Evolutionary conservation across 2,797 vertebrate species (phyloP), one percentile per base, ranked within the genome.

Genomic region (Thripadectes ignobilis): DNA sequence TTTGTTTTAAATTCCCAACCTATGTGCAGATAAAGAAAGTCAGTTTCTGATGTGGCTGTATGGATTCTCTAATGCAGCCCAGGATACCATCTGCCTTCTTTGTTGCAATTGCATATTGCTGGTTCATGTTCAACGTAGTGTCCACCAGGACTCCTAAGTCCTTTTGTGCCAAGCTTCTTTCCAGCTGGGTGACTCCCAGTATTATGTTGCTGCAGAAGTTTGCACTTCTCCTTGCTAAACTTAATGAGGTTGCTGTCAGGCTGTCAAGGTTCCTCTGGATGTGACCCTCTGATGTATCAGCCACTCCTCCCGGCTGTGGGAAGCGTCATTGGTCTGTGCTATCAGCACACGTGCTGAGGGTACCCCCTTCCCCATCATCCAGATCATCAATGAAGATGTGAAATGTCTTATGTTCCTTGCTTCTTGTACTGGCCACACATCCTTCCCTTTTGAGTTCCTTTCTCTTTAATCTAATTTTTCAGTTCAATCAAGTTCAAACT

Each of bases 91-190:
- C 85, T 2, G 6, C 71, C 5, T 2, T 10, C 77, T 49, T 83
- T 79, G 30, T 38, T 85, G 49, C 29, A 88, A 38, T 68, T 75
- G 14, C 30, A 9, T 39, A 18, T 39, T 83, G 76, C 51, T 93
- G 86, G 65, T 65, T 90, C 13, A 4, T 26, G 57, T 88, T 92
- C 83, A 83, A 45, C n/a, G 73, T 66, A 3, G 41, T 58, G 61
- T 83, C 59, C 68, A 66, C 51, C 11, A 83, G 65, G 65, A 83
- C 51, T 55, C 43, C 24, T 41, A 48, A 46, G 43, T 94, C 68
- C 43, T 85, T 77, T 90, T 80, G 55, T 88, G 68, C 91, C 68
- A 88, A 88, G 52, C 57, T 62, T 36, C 49, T 91, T 93, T 94
- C 62, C 66, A 72, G 41, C 54, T 91, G 67, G 34, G 74, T 89